Evolutionary conservation across 2,888 invertebrate species (phyloP).

Genomic region (Pterostichus niger): DNA sequence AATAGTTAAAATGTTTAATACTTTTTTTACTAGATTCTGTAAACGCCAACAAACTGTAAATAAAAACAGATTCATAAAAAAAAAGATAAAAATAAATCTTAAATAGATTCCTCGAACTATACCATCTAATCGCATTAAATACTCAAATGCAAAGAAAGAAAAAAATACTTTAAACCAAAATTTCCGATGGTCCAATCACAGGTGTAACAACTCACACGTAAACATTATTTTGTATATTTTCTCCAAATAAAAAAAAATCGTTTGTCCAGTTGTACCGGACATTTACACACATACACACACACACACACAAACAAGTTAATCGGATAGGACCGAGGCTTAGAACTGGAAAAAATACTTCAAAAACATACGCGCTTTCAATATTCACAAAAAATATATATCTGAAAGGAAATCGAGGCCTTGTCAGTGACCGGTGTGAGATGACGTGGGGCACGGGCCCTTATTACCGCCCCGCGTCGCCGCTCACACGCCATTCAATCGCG

Average conservation of each 20-base stretch:
- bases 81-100: neutral
- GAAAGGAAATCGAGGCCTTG: constrained; percentile 46
- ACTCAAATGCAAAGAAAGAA: constrained; percentile 1
- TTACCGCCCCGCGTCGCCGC: constrained; percentile 12
- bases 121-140: constrained; percentile 41
- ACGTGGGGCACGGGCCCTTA: constrained; percentile 36
- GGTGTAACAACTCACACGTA: constrained; percentile 37
- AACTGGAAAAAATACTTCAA: constrained; percentile 40
- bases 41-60: neutral
- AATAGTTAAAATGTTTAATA: no score
- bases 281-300: neutral
- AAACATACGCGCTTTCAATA: constrained; percentile 50
- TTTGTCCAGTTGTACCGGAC: constrained; percentile 48
- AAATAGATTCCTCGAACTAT: neutral
- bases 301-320: constrained; percentile 32
- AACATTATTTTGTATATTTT: constrained; percentile 27
- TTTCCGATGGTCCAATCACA: constrained; percentile 7
- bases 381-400: constrained; percentile 33
- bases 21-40: no score
- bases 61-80: neutral
- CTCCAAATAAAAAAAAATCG: constrained; percentile 34
- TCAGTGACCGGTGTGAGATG: constrained; percentile 34
- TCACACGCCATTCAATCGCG: constrained; percentile 2
- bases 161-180: constrained; percentile 12
- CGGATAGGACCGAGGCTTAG: constrained; percentile 30